Percentiles rank a stretch among this genome's conserved stretches.
Evolutionary conservation across 1,140 invertebrate genomes (phyloP).

Genomic region (Zaprionus kolodkinae): DNA sequence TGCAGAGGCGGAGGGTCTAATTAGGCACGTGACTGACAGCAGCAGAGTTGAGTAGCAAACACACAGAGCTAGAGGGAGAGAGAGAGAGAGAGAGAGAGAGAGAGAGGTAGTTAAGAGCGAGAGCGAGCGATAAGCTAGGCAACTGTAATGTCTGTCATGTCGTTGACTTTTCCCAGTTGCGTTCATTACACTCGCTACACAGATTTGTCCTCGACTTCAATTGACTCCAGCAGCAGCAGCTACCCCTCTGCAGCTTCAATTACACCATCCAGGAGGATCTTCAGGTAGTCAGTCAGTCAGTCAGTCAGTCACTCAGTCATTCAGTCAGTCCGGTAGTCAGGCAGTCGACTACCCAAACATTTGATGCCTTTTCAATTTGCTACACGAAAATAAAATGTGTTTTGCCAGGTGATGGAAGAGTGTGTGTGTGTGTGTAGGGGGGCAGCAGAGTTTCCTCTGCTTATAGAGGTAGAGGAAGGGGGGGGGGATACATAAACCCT

Average conservation of each 20-base stretch:
- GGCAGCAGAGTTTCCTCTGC: no score
- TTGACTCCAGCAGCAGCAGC: background rate
- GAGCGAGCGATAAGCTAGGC: background rate
- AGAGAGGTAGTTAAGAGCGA: no score
- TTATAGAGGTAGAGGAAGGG: background rate
- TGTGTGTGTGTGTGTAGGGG: no score
- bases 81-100: no score
- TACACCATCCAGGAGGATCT: background rate
- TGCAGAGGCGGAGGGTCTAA: conserved; percentile 30
- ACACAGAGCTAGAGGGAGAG: background rate
- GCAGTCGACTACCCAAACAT: conserved; percentile 26
- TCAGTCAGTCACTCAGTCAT: background rate
- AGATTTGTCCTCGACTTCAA: conserved; percentile 33
- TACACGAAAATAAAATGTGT: conserved; percentile 48
- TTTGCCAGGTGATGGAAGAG: background rate
- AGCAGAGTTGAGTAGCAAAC: background rate
- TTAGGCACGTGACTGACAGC: conserved; percentile 64
- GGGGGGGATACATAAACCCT: conserved; percentile 37
- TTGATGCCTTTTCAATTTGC: conserved; percentile 54
- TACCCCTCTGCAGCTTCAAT: conserved; percentile 15
- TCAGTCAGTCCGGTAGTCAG: background rate
- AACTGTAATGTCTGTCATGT: background rate
- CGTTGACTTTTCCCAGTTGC: conserved; percentile 6
- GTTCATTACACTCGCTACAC: conserved; percentile 26
- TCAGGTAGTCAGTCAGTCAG: no score